phyloP scores from a whole-genome alignment of 1,140 invertebrate species.

The Lepidurus packardi region DNA sequence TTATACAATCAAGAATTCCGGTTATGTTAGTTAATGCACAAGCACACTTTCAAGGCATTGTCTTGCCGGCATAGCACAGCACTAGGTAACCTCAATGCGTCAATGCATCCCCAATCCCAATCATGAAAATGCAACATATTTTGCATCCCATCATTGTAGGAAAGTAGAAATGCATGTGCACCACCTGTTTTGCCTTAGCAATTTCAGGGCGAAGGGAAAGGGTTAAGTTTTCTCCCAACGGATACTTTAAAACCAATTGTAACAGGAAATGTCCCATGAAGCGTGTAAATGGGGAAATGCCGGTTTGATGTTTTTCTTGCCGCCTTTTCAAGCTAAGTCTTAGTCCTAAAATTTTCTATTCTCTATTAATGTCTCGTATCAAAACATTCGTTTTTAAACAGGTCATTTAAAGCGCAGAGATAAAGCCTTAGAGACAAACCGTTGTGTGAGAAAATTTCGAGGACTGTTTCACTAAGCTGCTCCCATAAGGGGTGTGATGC shows the following conservation, averaged over 20 bases:
- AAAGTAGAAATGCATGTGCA: not conserved
- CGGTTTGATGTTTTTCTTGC: not conserved
- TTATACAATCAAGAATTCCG: not conserved
- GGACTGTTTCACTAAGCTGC: not conserved
- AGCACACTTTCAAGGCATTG: conserved; percentile 3
- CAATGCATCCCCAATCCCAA: conserved; percentile 1
- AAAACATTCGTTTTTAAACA: too few relatives aligned
- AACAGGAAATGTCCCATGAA: conserved; percentile 17
- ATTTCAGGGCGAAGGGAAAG: not conserved
- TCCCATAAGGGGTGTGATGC: not conserved
- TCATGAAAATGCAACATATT: not conserved
- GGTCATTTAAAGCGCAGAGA: too few relatives aligned
- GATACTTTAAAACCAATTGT: not conserved
- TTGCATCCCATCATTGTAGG: not conserved
- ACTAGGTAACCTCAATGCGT: not conserved
- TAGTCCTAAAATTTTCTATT: too few relatives aligned
- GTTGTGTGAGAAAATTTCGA: not conserved
- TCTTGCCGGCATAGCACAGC: not conserved
- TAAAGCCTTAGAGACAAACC: not conserved
- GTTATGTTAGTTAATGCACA: not conserved
- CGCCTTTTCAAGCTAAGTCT: not conserved
- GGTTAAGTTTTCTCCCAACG: not conserved
- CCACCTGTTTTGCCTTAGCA: not conserved
- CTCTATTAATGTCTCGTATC: too few relatives aligned
- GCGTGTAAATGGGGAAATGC: not conserved